Evolutionary conservation across 2,888 invertebrate species (phyloP).

Genomic region (Homarus gammarus): DNA sequence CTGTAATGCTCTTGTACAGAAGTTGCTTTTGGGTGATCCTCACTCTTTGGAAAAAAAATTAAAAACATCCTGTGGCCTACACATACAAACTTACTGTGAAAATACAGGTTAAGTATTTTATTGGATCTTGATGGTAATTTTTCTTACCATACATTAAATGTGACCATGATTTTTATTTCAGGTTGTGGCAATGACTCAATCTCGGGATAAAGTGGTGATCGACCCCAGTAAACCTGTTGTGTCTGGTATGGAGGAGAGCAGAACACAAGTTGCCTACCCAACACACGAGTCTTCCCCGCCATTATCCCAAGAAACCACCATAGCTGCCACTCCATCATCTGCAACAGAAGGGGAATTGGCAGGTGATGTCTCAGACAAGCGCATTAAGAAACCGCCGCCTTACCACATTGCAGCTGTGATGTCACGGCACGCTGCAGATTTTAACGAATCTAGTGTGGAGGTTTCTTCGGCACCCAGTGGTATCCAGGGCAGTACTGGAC

Average conservation of each 20-base stretch:
- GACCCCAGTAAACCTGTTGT: not conserved
- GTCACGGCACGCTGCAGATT: conserved; percentile 85
- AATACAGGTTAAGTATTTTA: too few relatives aligned
- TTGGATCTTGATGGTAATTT: too few relatives aligned
- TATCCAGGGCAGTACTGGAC: not conserved
- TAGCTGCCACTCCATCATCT: conserved; percentile 46
- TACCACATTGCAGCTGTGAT: conserved; percentile 91
- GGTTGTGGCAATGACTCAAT: conserved; percentile 26
- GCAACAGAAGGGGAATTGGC: conserved; percentile 25
- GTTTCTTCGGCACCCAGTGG: not conserved
- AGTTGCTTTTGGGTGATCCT: too few relatives aligned
- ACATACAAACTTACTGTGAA: too few relatives aligned
- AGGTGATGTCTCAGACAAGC: conserved; percentile 26
- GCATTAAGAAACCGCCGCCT: conserved; percentile 84
- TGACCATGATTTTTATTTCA: too few relatives aligned
- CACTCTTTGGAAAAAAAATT: too few relatives aligned
- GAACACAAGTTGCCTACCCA: conserved; percentile 57
- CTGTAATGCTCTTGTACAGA: too few relatives aligned
- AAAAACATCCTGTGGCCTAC: too few relatives aligned
- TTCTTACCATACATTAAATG: too few relatives aligned
- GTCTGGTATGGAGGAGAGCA: not conserved
- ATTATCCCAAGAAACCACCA: conserved; percentile 44
- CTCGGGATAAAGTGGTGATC: not conserved
- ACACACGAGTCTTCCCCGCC: not conserved
- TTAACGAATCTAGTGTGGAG: conserved; percentile 43